Conservation (phyloP, 2,888 invertebrate species). For the Eudasyphora cyanicolor region DNA sequence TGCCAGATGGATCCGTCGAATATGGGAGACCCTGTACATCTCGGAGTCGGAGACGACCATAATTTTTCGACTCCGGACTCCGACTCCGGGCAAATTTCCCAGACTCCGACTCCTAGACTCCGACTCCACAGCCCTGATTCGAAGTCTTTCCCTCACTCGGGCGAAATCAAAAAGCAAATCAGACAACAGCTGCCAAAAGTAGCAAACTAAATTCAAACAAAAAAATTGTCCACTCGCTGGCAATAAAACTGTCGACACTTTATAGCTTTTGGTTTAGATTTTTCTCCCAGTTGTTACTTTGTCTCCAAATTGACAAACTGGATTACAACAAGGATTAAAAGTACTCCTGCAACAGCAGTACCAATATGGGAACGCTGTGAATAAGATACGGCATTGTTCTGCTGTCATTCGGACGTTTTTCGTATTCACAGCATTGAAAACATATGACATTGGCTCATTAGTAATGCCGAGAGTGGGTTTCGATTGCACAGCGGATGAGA, state of each 20-base stretch:
- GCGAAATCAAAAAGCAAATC: conserved; percentile 7
- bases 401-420: not conserved
- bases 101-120: too few species aligned
- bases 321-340: not conserved
- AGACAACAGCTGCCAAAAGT: not conserved
- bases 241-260: conserved; percentile 26
- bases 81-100: too few species aligned
- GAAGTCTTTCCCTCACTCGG: too few species aligned
- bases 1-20: too few species aligned
- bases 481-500: conserved; percentile 21
- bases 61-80: too few species aligned
- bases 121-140: too few species aligned
- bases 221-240: not conserved
- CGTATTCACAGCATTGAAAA: not conserved
- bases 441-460: conserved; percentile 55
- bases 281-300: not conserved
- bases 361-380: not conserved
- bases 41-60: too few species aligned
- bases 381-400: not conserved
- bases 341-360: not conserved
- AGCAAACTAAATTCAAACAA: not conserved
- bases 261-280: not conserved
- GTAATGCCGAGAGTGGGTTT: conserved; percentile 41
- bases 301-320: conserved; percentile 1
- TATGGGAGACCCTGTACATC: too few species aligned